Evolutionary conservation across 2,888 invertebrate species (phyloP).

Genomic region (Uropetala carovei): DNA sequence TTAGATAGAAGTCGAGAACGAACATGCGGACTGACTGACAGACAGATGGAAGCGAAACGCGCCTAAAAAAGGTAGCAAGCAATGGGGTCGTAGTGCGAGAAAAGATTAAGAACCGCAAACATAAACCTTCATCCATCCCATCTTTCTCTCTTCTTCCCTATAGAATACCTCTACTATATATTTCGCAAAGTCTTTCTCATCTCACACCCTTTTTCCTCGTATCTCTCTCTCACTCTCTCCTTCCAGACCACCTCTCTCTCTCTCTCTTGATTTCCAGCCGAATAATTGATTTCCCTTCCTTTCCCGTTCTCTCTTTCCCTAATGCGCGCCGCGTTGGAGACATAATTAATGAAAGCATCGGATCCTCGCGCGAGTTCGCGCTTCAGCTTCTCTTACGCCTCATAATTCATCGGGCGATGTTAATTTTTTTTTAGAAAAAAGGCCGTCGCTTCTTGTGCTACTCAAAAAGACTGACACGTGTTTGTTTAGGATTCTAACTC

Average conservation of each 20-base stretch:
- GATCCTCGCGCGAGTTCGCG: neutral
- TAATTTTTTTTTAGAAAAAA: neutral
- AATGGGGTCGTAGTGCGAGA: too few relatives aligned
- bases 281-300: constrained; percentile 9
- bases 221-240: neutral
- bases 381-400: neutral
- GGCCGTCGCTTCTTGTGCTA: neutral
- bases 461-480: neutral
- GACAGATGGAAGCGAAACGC: too few relatives aligned
- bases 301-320: neutral
- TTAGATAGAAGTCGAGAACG: too few relatives aligned
- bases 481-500: neutral
- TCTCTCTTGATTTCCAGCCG: neutral
- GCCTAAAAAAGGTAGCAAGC: too few relatives aligned
- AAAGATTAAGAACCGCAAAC: too few relatives aligned
- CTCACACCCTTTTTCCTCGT: neutral
- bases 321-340: neutral
- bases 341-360: constrained; percentile 12
- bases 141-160: too few relatives aligned
- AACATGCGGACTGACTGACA: too few relatives aligned
- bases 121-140: too few relatives aligned
- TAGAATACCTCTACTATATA: too few relatives aligned
- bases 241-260: neutral
- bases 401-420: neutral
- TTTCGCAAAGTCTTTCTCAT: too few relatives aligned